phyloP scores from a whole-genome alignment of 2,888 invertebrate species.

The Drepanosiphum platanoidis region DNA sequence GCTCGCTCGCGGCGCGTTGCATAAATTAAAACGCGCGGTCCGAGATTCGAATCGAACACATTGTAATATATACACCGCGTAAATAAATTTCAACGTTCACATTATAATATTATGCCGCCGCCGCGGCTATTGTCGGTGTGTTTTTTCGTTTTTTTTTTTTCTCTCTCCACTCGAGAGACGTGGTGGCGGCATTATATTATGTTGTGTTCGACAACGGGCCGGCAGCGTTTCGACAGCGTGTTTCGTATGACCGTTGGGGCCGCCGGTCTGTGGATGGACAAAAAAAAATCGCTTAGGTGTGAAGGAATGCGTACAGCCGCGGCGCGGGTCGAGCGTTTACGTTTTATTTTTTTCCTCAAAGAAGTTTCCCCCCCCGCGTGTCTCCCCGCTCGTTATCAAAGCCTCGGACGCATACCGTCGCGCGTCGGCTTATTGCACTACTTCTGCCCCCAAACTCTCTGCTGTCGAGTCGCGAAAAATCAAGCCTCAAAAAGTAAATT shows the following conservation, averaged over 20 bases:
- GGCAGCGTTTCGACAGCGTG: not conserved
- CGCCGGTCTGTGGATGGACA: not conserved
- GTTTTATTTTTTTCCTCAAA: too few relatives aligned
- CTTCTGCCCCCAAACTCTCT: too few relatives aligned
- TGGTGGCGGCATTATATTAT: not conserved
- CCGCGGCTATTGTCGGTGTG: not conserved
- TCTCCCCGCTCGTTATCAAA: too few relatives aligned
- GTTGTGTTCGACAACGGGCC: not conserved
- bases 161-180: not conserved
- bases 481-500: too few relatives aligned
- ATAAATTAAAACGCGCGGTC: conserved; percentile 25
- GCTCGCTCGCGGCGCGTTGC: not conserved
- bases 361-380: too few relatives aligned
- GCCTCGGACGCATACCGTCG: too few relatives aligned
- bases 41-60: conserved; percentile 8
- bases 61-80: not conserved
- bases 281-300: not conserved
- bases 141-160: not conserved
- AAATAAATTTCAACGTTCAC: not conserved
- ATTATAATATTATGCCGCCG: too few relatives aligned
- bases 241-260: not conserved
- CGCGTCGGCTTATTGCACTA: too few relatives aligned
- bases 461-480: too few relatives aligned
- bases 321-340: not conserved
- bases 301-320: not conserved